Evolutionary conservation across 1,140 invertebrate genomes (phyloP).

Genomic region (Phocides pigmalion): DNA sequence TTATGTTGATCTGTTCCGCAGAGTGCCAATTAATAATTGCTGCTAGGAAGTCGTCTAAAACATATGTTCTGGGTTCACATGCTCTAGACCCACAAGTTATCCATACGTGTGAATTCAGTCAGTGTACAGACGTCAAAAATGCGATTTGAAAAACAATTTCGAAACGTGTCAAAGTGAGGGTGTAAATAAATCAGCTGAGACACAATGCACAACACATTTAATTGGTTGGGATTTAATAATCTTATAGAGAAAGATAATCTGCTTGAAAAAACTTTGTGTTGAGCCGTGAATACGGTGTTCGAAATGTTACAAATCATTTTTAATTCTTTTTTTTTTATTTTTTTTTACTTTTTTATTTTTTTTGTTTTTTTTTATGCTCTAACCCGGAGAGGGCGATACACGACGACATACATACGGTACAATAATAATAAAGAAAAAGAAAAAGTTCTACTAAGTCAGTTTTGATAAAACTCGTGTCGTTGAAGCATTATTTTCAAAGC

Average conservation of each 20-base stretch:
- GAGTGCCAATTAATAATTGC: too few relatives aligned
- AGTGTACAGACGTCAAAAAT: conserved; percentile 15
- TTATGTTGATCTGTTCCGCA: too few relatives aligned
- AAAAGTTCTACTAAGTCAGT: conserved; percentile 56
- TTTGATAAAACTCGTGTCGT: conserved; percentile 45
- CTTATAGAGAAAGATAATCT: conserved; percentile 1
- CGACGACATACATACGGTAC: conserved; percentile 71
- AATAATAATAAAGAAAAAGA: conserved; percentile 43
- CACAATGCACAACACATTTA: conserved; percentile 6
- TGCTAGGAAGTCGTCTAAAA: too few relatives aligned
- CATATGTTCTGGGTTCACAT: too few relatives aligned
- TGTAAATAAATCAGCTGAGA: background rate
- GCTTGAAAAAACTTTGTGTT: conserved; percentile 34
- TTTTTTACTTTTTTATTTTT: conserved; percentile 55
- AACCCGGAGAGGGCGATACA: conserved; percentile 74
- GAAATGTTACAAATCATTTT: conserved; percentile 63
- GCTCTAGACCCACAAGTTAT: background rate
- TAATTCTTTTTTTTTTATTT: conserved; percentile 49
- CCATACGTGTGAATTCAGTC: background rate
- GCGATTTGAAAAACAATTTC: conserved; percentile 34
- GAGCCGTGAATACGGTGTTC: conserved; percentile 37
- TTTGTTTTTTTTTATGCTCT: conserved; percentile 65
- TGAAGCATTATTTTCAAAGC: conserved; percentile 52
- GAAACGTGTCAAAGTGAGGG: conserved; percentile 21
- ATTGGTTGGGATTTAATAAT: background rate